Conservation (phyloP, 2,888 invertebrate genomes). For the Ochropacha duplaris region DNA sequence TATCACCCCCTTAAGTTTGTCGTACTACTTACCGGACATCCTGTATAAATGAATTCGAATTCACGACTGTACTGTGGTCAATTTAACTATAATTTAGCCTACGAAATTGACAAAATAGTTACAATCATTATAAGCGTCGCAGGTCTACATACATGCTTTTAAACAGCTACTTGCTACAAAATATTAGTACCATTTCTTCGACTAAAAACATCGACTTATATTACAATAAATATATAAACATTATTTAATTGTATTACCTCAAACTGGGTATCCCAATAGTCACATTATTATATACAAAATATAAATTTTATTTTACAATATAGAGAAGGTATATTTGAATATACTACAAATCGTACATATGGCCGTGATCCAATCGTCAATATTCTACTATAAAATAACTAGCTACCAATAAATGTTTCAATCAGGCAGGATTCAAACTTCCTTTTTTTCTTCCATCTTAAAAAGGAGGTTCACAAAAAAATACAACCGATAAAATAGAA, state of each 20-base stretch:
- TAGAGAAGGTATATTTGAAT: slow-evolving; percentile 51
- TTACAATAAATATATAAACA: slow-evolving; percentile 48
- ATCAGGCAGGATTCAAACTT: background rate
- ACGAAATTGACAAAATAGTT: slow-evolving; percentile 31
- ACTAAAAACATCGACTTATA: slow-evolving; percentile 33
- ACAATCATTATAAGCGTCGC: slow-evolving; percentile 35
- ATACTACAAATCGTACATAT: slow-evolving; percentile 37
- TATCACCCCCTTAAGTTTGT: no score
- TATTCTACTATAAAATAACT: slow-evolving; percentile 16
- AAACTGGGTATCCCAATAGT: slow-evolving; percentile 40
- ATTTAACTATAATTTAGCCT: slow-evolving; percentile 1
- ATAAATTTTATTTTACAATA: slow-evolving; percentile 49
- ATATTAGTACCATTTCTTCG: slow-evolving; percentile 54
- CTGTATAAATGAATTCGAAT: no score
- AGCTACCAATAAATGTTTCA: slow-evolving; percentile 27
- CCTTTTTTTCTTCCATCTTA: background rate
- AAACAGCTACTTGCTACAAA: slow-evolving; percentile 42
- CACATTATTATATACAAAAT: slow-evolving; percentile 48
- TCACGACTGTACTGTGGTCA: background rate
- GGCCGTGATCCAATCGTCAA: slow-evolving; percentile 45
- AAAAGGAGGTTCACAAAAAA: background rate
- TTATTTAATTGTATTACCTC: slow-evolving; percentile 33
- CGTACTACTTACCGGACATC: no score
- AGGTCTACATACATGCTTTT: slow-evolving; percentile 23
- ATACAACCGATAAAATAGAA: slow-evolving; percentile 18